Percentiles rank a stretch among this genome's conserved stretches.
Conservation (phyloP, 64 coral and sea anemone species). For the Pachyseris speciosa region DNA sequence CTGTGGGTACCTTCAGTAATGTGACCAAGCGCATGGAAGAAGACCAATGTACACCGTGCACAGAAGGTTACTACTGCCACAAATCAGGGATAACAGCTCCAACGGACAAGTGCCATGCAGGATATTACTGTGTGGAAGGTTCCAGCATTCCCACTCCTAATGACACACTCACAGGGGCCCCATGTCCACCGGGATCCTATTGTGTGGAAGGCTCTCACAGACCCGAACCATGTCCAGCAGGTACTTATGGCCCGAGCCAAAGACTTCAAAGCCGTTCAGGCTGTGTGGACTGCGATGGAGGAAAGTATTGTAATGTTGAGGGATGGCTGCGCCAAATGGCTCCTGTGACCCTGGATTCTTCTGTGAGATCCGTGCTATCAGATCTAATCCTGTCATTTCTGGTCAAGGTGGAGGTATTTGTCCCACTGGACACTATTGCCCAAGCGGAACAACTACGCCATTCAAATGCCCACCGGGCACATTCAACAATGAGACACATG, state of each 20-base stretch:
- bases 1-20: slow-evolving; percentile 95
- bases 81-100: slow-evolving; percentile 82
- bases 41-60: slow-evolving; percentile 76
- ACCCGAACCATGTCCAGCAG: slow-evolving; percentile 84
- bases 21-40: slow-evolving; percentile 61
- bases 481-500: slow-evolving; percentile 85
- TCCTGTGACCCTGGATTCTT: slow-evolving; percentile 89
- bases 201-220: slow-evolving; percentile 72
- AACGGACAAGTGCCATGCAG: slow-evolving; percentile 85
- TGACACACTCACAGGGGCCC: slow-evolving; percentile 82
- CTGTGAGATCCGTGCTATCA: slow-evolving; percentile 78
- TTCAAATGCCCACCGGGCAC: slow-evolving; percentile 98
- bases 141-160: slow-evolving; percentile 93
- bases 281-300: slow-evolving; percentile 95
- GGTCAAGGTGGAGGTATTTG: slow-evolving; percentile 85
- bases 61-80: slow-evolving; percentile 86
- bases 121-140: slow-evolving; percentile 94
- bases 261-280: slow-evolving; percentile 66
- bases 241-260: slow-evolving; percentile 81
- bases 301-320: slow-evolving; percentile 73
- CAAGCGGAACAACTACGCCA: slow-evolving; percentile 78
- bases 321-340: slow-evolving; percentile 86
- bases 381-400: slow-evolving; percentile 72
- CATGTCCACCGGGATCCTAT: slow-evolving; percentile 86
- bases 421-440: slow-evolving; percentile 91